Evolutionary conservation across 2,888 invertebrate species (phyloP).

Genomic region (Anodontia alba): DNA sequence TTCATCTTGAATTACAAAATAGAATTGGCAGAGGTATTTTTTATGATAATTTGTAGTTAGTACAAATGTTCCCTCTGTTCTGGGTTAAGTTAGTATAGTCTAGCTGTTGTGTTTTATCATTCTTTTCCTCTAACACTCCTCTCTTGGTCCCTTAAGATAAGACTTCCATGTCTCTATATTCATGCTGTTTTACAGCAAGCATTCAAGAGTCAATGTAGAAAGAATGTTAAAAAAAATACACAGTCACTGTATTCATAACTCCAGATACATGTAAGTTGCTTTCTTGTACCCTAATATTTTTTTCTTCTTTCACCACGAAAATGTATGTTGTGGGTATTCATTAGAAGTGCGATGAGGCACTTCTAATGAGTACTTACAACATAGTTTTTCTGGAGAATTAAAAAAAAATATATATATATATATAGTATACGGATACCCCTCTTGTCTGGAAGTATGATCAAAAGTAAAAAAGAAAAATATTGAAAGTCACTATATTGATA

Average conservation of each 20-base stretch:
- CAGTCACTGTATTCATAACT: too few relatives aligned
- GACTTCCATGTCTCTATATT: too few relatives aligned
- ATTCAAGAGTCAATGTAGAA: not conserved
- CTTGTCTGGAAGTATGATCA: not conserved
- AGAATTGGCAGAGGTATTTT: not conserved
- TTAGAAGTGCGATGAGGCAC: too few relatives aligned
- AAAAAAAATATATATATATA: not conserved
- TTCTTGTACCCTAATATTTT: too few relatives aligned
- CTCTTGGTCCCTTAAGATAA: not conserved
- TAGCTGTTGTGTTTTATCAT: conserved; percentile 6
- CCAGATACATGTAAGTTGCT: too few relatives aligned
- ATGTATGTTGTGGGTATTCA: too few relatives aligned
- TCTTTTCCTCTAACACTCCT: not conserved
- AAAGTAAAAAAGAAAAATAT: not conserved
- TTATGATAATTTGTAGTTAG: not conserved
- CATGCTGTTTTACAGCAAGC: too few relatives aligned
- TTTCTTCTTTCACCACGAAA: too few relatives aligned
- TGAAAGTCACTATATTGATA: not conserved
- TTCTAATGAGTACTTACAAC: too few relatives aligned
- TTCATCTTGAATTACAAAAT: not conserved
- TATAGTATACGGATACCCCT: too few relatives aligned
- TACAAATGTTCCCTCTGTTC: not conserved
- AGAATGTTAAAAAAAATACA: too few relatives aligned
- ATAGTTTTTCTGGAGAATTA: too few relatives aligned
- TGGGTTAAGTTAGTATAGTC: not conserved